Evolutionary conservation across 2,888 invertebrate genomes (phyloP), one percentile per base, ranked within the genome.

Genomic region (Brenthis hecate): DNA sequence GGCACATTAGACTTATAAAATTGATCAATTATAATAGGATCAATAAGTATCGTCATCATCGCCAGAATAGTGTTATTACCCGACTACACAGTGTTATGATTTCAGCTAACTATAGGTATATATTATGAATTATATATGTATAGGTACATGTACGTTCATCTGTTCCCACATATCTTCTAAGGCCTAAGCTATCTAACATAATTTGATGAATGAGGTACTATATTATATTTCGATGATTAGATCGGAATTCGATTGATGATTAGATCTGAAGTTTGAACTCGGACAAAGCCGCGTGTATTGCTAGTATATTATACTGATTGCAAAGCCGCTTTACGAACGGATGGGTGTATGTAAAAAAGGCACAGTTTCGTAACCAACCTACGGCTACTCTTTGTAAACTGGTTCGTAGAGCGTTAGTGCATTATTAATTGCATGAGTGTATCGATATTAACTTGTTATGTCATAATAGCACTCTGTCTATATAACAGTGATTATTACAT

Each of bases 311-410:
- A 32, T 53, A 62, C 36, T 6, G 14, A 62, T 62, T 53, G 36
- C 28, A 51, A n/a, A 16, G 14, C 53, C 4, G 11, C 36, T 43
- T 32, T 19, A 53, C 16, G 16, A 53, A 13, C 32, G 51, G 6
- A 43, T 19, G 48, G 60, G 60, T 50, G n/a, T 48, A 60, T 50
- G 28, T 60, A 50, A 62, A 65, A 71, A 71, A 66, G 56, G 69
- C 65, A 67, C 64, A 55, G 68, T 73, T 73, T 73, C 66, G 69
- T 71, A 72, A 72, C 56, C 69, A 69, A 69, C 71, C 69, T 72
- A 71, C 70, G 71, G 65, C 43, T 63, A 56, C 53, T 61, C 51
- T 51, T 51, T 51, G 19, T 62, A 51, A 62, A 62, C 61, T 13
- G 50, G 36, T 61, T 53, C 60, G 65, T 53, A 13, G 58, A 48